Percentiles rank a stretch among this genome's conserved stretches.
Evolutionary conservation across 2,113 vertebrate genomes (phyloP).

Genomic region (Rhea americana): DNA sequence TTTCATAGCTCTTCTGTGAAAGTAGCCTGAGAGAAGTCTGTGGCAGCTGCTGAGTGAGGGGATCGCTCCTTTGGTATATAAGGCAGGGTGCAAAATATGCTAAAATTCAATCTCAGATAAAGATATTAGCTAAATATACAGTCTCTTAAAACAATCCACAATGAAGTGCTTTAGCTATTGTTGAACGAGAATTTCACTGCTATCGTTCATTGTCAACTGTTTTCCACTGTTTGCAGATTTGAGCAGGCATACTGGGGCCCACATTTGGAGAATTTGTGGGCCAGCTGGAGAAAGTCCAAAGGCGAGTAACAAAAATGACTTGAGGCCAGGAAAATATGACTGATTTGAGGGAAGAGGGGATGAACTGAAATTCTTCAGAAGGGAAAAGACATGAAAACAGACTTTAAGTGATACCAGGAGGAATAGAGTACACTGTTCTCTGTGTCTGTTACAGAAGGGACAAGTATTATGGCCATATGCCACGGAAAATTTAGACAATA

Average conservation of each 20-base stretch:
- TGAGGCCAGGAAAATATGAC: not conserved
- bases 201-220: not conserved
- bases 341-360: not conserved
- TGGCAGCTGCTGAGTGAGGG: not conserved
- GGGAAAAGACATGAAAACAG: not conserved
- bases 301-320: not conserved
- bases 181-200: not conserved
- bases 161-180: not conserved
- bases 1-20: not conserved
- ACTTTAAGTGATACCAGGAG: not conserved
- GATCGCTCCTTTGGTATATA: not conserved
- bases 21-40: not conserved
- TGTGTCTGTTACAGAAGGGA: not conserved
- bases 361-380: not conserved
- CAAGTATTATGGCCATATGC: fast-evolving
- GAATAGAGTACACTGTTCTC: not conserved
- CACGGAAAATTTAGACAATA: not conserved
- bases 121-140: not conserved
- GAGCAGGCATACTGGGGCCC: not conserved
- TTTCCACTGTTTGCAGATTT: not conserved
- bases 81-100: not conserved
- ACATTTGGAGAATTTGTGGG: fast-evolving
- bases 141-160: not conserved
- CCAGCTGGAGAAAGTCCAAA: not conserved
- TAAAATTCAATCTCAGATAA: not conserved